Evolutionary conservation across 2,888 invertebrate genomes (phyloP).

Genomic region (Volucella zonaria): DNA sequence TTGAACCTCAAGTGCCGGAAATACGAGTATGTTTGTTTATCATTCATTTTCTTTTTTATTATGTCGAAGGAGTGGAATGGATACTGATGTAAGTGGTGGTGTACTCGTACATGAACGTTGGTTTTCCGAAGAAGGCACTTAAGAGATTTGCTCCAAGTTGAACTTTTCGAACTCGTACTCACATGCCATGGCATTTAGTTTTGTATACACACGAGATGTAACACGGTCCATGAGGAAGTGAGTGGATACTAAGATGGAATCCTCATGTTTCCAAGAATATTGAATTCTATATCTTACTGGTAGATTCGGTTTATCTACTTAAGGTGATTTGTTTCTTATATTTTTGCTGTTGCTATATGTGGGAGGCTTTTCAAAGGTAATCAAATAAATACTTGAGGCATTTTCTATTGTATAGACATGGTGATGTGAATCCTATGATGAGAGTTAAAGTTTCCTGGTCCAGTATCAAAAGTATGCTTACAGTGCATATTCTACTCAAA

Average conservation of each 20-base stretch:
- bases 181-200: constrained; percentile 1
- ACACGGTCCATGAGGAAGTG: background rate
- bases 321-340: constrained; percentile 5
- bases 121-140: background rate
- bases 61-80: background rate
- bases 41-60: background rate
- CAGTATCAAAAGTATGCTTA: too few species aligned
- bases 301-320: constrained; percentile 30
- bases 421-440: background rate
- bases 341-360: background rate
- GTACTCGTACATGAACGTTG: background rate
- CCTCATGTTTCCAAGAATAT: constrained; percentile 25
- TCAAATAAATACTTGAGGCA: background rate
- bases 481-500: too few species aligned
- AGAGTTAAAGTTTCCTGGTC: background rate
- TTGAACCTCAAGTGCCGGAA: too few species aligned
- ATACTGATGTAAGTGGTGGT: background rate
- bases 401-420: background rate
- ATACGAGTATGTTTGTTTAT: background rate
- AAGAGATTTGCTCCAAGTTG: constrained; percentile 31
- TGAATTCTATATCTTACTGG: constrained; percentile 20
- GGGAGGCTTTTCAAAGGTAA: background rate
- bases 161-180: constrained; percentile 2
- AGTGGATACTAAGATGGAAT: background rate
- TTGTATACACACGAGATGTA: background rate